A percentile compares a stretch with the other conserved stretches of the same genome.
These are phyloP conservation scores for Drosophila rhopaloa DNA, from an alignment of 1,140 invertebrate genomes.

Conservation along the genomic window DNA sequence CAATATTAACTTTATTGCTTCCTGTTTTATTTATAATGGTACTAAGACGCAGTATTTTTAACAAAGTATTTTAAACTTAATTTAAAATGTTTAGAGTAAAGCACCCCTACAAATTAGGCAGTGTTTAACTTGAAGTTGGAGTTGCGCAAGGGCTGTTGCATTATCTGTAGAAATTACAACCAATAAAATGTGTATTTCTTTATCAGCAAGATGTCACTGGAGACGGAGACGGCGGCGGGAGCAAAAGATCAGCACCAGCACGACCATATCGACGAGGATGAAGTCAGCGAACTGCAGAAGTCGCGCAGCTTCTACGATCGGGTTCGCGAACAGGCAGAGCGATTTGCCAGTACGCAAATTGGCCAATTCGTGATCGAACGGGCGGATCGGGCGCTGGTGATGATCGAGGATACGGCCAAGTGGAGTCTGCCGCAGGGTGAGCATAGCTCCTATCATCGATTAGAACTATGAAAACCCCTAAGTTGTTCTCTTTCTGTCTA, in stretches of 20 bases:
- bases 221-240: conserved; percentile 26
- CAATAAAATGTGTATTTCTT: conserved; percentile 11
- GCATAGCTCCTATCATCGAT: background rate
- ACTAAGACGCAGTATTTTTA: too few species aligned
- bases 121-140: too few species aligned
- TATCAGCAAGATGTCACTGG: conserved; percentile 56
- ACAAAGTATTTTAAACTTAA: too few species aligned
- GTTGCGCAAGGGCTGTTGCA: background rate
- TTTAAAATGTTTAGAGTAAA: too few species aligned
- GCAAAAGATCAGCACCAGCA: conserved; percentile 57
- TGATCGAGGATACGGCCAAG: conserved; percentile 77
- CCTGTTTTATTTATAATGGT: too few species aligned
- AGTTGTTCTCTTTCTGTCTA: background rate
- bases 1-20: too few species aligned
- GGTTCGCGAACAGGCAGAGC: conserved; percentile 63
- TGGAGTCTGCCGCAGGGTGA: conserved; percentile 80
- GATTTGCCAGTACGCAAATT: conserved; percentile 64
- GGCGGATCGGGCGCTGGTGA: conserved; percentile 57
- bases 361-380: conserved; percentile 70
- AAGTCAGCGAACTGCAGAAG: conserved; percentile 64
- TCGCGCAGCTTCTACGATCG: conserved; percentile 57
- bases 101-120: too few species aligned
- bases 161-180: background rate
- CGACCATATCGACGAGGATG: conserved; percentile 72
- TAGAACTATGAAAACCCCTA: too few species aligned